Evolutionary conservation across 2,888 invertebrate genomes (phyloP), one percentile per base, ranked within the genome.

Genomic region (Troides oblongomaculatus): DNA sequence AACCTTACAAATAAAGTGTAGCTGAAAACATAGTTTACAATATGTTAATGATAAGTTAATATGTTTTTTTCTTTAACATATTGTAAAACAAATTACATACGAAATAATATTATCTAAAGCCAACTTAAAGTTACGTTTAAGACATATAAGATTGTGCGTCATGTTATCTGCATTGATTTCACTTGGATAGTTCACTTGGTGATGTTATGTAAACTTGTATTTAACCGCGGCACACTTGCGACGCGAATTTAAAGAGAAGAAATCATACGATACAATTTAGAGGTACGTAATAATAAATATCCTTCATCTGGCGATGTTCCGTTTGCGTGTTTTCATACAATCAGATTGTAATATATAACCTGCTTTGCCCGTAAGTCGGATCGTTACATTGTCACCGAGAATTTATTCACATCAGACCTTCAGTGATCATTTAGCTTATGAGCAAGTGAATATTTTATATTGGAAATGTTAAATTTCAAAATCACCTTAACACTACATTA

Each of bases 41-140:
- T 62, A 67, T 36, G 14, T 50, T 21, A 39, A 57, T 56, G 46
- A 43, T 25, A 21, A 8, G 57, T 0, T 5, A 57, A 57, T 23
- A 57, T 57, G 8, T 57, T 53, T 53, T 17, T 14, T 10, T 53
- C 30, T 30, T 30, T 30, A 30, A 30, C 30, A 30, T 30, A 30
- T 30, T 30, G 30, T 57, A 56, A 62, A 62, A 56, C 39, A 67
- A 46, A 66, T 59, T 46, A 59, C 60, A 66, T 59, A 46, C 25
- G 30, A 66, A 66, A 66, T 59, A 46, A 66, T 66, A 60, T 59
- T 30, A 30, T 30, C 30, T 30, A 30, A 60, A n/a, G 14, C 18
- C 39, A 60, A 39, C n/a, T 60, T 30, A 65, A 65, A 1, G 6
- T 18, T 65, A 53, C 30, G 60, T 65, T 65, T 65, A 46, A 30